phyloP scores from a whole-genome alignment of 2,797 vertebrate genomes.

The Luscinia megarhynchos region DNA sequence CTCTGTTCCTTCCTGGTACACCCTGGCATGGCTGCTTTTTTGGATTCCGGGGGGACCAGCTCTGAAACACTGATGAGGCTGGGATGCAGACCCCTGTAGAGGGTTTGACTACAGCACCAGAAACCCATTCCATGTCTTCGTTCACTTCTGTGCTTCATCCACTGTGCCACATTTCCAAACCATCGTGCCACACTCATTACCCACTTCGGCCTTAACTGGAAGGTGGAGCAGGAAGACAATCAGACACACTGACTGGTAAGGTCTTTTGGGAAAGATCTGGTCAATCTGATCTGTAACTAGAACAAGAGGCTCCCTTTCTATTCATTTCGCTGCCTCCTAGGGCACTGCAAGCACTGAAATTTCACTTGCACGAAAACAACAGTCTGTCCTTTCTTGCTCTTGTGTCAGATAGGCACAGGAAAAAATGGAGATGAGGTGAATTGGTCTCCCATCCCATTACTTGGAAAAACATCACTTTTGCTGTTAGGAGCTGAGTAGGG shows the following conservation, averaged over 20 bases:
- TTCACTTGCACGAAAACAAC: not conserved
- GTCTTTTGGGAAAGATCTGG: not conserved
- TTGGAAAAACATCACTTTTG: not conserved
- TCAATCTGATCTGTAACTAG: not conserved
- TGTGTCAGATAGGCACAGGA: not conserved
- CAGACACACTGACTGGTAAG: not conserved
- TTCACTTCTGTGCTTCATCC: not conserved
- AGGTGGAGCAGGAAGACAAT: constrained; percentile 34
- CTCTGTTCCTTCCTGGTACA: not conserved
- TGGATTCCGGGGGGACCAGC: not conserved
- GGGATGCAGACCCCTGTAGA: not conserved
- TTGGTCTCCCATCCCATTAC: not conserved
- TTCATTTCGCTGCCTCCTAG: not conserved
- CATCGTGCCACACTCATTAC: constrained; percentile 2
- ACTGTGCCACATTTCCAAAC: not conserved
- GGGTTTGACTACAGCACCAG: constrained; percentile 15
- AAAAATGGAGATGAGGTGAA: not conserved
- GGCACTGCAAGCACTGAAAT: not conserved
- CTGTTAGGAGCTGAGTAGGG: not conserved
- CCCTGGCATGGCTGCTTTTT: not conserved
- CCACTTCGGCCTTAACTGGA: constrained; percentile 25
- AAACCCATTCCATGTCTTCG: not conserved
- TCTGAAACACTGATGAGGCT: constrained; percentile 2
- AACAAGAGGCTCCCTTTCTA: not conserved
- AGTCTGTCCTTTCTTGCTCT: not conserved